Conservation (phyloP, 2,113 vertebrate species). For the Crypturellus undulatus region DNA sequence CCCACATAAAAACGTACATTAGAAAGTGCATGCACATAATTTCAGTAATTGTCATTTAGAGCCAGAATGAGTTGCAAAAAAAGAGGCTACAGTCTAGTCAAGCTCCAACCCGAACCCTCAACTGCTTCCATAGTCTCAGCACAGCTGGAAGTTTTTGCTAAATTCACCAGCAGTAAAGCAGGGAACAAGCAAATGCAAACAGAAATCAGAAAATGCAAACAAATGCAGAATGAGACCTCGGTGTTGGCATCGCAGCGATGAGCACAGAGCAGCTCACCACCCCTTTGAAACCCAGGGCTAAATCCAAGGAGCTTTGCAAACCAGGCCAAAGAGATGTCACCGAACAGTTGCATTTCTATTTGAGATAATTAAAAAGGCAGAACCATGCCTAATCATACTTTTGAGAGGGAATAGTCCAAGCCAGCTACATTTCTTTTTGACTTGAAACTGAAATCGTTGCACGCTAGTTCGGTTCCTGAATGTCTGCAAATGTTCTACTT, state of each 20-base stretch:
- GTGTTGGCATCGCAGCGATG: background rate
- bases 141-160: conserved; percentile 30
- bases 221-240: background rate
- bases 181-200: background rate
- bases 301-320: background rate
- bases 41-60: background rate
- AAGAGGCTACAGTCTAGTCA: background rate
- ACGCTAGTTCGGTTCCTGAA: background rate
- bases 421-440: background rate
- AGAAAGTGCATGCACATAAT: background rate
- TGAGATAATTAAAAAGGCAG: background rate
- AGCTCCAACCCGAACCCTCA: background rate
- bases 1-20: background rate
- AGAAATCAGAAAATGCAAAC: background rate
- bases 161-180: conserved; percentile 1
- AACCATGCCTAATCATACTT: background rate
- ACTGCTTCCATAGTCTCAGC: background rate
- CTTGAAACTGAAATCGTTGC: background rate
- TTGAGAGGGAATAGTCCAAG: background rate
- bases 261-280: background rate
- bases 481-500: background rate
- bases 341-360: background rate
- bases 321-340: background rate
- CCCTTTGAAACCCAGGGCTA: background rate
- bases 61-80: background rate